Evolutionary conservation across 2,797 vertebrate species (phyloP).

Genomic region (Phaenicophaeus curvirostris): DNA sequence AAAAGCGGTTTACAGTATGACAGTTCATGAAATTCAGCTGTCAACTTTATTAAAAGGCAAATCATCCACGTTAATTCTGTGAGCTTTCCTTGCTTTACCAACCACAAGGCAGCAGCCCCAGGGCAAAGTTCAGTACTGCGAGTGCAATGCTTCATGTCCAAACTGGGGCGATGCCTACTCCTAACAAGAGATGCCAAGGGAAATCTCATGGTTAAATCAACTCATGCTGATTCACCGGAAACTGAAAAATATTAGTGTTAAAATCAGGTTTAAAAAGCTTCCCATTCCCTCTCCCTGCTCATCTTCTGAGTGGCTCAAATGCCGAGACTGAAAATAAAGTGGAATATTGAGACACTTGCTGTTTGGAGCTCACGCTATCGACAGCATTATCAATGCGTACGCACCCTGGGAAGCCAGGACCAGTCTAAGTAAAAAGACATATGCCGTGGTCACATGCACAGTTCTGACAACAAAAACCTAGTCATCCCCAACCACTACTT

Average conservation of each 20-base stretch:
- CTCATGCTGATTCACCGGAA: background rate
- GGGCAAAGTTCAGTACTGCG: background rate
- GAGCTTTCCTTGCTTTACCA: background rate
- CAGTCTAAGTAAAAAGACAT: accelerated
- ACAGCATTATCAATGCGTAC: accelerated
- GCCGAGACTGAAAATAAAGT: background rate
- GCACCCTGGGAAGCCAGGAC: background rate
- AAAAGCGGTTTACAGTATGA: background rate
- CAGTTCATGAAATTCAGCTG: background rate
- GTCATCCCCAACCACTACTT: too few relatives aligned
- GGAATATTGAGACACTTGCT: background rate
- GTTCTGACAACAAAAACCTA: background rate
- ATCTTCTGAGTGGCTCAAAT: background rate
- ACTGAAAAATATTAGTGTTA: background rate
- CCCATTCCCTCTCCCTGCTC: background rate
- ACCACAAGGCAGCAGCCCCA: background rate
- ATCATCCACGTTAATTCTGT: background rate
- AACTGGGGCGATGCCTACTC: background rate
- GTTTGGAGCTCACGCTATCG: background rate
- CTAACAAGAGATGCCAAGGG: background rate
- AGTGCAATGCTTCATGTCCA: background rate
- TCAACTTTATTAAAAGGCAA: background rate
- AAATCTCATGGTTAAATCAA: background rate
- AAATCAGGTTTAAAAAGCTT: background rate
- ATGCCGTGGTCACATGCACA: background rate